Conservation (phyloP, 1,140 invertebrate species). For the Lordiphosa clarofinis region DNA sequence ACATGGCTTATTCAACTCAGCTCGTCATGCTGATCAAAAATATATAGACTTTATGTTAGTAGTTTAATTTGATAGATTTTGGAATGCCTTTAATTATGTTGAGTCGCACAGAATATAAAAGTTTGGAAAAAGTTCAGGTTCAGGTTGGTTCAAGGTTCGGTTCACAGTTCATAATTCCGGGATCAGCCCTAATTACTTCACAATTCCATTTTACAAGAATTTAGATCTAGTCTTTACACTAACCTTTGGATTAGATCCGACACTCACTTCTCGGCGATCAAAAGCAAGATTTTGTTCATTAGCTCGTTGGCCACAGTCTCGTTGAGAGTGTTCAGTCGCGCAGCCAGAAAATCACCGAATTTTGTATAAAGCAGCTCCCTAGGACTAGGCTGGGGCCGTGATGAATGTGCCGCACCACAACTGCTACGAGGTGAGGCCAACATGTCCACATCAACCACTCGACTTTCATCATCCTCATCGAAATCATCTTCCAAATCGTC, state of each 20-base stretch:
- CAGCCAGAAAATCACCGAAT: slow-evolving; percentile 72
- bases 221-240: not conserved
- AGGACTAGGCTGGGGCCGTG: slow-evolving; percentile 31
- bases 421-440: slow-evolving; percentile 7
- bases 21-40: too few species aligned
- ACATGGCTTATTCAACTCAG: too few species aligned
- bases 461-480: slow-evolving; percentile 54
- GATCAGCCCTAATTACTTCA: too few species aligned
- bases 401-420: not conserved
- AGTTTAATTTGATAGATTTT: too few species aligned
- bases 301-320: slow-evolving; percentile 72
- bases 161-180: too few species aligned
- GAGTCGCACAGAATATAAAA: too few species aligned
- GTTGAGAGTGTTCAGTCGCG: slow-evolving; percentile 70
- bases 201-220: too few species aligned
- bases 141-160: too few species aligned
- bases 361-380: slow-evolving; percentile 69
- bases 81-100: too few species aligned
- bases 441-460: slow-evolving; percentile 40
- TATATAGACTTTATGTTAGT: too few species aligned
- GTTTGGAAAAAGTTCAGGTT: too few species aligned
- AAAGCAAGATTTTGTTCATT: slow-evolving; percentile 71
- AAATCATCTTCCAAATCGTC: slow-evolving; percentile 40
- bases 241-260: slow-evolving; percentile 19
- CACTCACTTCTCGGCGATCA: slow-evolving; percentile 67